These are phyloP conservation scores for Macquaria ambigua DNA, from an alignment of 2,113 vertebrate genomes.

Conservation along the genomic window DNA sequence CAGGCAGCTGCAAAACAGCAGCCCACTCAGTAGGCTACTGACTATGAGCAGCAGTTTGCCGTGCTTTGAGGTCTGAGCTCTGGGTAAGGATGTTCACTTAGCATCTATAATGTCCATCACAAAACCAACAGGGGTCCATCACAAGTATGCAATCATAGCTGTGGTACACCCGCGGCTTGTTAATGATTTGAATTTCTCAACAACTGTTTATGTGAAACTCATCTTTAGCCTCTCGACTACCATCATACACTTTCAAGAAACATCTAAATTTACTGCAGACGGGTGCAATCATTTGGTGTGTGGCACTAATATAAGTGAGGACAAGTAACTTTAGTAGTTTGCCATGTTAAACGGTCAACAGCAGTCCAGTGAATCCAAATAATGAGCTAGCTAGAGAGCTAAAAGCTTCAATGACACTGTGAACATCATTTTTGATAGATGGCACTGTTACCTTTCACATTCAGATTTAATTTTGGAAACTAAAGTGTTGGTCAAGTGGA, in stretches of 20 bases:
- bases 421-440: constrained; percentile 7
- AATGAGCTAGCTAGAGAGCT: neutral
- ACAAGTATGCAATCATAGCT: neutral
- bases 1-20: constrained; percentile 6
- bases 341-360: neutral
- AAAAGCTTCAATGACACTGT: neutral
- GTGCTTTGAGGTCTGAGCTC: neutral
- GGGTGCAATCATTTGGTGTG: neutral
- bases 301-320: too few species aligned
- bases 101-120: constrained; percentile 15
- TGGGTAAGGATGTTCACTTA: constrained; percentile 14
- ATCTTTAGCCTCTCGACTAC: neutral
- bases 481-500: constrained; percentile 14
- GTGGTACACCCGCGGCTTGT: neutral
- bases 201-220: neutral
- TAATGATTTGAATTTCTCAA: neutral
- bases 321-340: neutral
- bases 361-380: neutral
- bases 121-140: constrained; percentile 15
- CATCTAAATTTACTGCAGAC: neutral
- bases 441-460: constrained; percentile 23
- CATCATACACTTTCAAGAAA: neutral
- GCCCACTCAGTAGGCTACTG: constrained; percentile 18
- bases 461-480: constrained; percentile 16
- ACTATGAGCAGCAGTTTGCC: constrained; percentile 19